Base-by-base conservation (phyloP, 1,140 invertebrate species). In the Ectropis grisescens region DNA sequence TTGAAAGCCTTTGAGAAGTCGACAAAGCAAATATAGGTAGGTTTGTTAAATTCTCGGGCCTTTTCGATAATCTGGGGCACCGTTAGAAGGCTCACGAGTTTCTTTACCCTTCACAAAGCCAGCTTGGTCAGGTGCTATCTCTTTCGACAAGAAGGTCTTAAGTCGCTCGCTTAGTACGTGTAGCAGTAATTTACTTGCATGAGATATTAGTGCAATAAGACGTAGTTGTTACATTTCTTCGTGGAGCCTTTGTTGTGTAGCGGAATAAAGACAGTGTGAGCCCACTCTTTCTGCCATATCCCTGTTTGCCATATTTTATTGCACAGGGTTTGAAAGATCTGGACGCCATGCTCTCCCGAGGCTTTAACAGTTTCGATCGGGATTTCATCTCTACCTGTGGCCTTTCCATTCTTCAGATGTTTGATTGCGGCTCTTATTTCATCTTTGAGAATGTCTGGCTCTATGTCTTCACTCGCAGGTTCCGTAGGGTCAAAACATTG, bases 131-230 rank as follows among this genome's bases (percentile, higher is more conserved):
- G 16, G 39, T 2, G 37, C 28, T 8, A 52, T 45, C 13, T 44
- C 31, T 13, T 15, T 36, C 1, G 23, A 28, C 7, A 45, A 9
- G 11, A 13, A 48, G 2, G 36, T 4, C 14, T 42, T 45, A 7
- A 53, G 27, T 22, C 41, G 11, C 12, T 33, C 24, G 23, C 47
- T 40, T 7, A 43, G 11, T 26, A 52, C 40, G 7, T 47, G 43
- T 24, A 53, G 22, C n/a, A 53, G 2, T 3, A 53, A 38, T 32
- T 53, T 48, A 37, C 41, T 53, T 0, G 45, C 45, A 15, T 53
- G 38, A 11, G 41, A 33, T 9, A 53, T 48, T 1, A 48, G 24
- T 7, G 45, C 32, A 14, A 54, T 37, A 0, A 36, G 28, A 2
- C 45, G 35, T 40, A 53, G 23, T 45, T 53, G 19, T 22, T 33